These are phyloP conservation scores for Hyalella azteca DNA, from an alignment of 2,888 invertebrate genomes.

Conservation along the genomic window DNA sequence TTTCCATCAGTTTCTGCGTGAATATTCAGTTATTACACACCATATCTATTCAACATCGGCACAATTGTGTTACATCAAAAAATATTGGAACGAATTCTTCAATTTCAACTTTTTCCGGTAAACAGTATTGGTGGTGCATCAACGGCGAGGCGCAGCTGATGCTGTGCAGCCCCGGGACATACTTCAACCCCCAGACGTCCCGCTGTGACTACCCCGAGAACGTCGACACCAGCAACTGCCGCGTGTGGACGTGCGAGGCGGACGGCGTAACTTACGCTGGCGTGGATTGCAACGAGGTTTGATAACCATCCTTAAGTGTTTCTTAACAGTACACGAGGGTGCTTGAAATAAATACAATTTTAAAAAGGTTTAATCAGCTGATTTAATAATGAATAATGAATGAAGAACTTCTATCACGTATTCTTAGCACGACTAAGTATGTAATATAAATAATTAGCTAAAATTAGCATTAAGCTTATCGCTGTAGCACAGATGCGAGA, in stretches of 20 bases:
- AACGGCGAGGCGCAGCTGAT: constrained; percentile 36
- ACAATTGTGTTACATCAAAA: not conserved
- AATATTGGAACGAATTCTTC: not conserved
- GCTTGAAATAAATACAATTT: too few species aligned
- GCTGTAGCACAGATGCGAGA: too few species aligned
- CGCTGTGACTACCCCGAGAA: constrained; percentile 44
- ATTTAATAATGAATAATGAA: too few species aligned
- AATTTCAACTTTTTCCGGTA: not conserved
- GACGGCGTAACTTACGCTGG: constrained; percentile 43
- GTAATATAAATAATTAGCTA: too few species aligned
- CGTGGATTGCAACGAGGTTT: constrained; percentile 45
- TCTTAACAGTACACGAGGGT: too few species aligned
- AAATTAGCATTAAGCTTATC: too few species aligned
- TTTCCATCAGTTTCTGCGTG: not conserved
- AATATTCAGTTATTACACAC: not conserved
- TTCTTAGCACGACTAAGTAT: too few species aligned
- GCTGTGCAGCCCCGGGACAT: constrained; percentile 47
- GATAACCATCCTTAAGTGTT: too few species aligned
- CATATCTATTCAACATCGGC: not conserved
- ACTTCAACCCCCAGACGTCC: constrained; percentile 32
- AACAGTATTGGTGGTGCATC: constrained; percentile 49
- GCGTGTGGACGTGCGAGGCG: constrained; percentile 49
- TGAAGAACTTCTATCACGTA: too few species aligned
- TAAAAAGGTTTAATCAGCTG: too few species aligned
- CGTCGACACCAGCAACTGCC: constrained; percentile 47